Evolutionary conservation across 2,888 invertebrate genomes (phyloP).

Genomic region (Pseudococcus longispinus): DNA sequence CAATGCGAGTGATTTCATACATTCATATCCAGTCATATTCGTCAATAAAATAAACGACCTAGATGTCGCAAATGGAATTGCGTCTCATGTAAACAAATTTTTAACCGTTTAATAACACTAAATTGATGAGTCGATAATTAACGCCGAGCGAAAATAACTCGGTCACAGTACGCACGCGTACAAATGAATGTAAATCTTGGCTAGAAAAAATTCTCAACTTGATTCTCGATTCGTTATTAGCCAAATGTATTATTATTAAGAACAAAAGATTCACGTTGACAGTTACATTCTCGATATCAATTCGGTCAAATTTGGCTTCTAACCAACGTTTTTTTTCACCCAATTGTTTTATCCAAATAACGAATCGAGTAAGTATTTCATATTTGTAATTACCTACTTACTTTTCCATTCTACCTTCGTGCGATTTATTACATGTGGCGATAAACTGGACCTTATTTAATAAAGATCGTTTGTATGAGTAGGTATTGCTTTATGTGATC

Average conservation of each 20-base stretch:
- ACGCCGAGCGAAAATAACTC: neutral
- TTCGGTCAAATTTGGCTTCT: neutral
- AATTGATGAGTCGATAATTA: constrained; percentile 18
- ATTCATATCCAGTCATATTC: neutral
- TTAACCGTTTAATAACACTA: neutral
- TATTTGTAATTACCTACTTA: neutral
- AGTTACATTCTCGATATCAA: neutral
- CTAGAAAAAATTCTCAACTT: neutral
- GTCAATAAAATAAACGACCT: neutral
- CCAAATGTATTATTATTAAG: constrained; percentile 1
- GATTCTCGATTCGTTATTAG: neutral
- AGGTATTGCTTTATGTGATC: too few relatives aligned
- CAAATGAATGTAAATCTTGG: neutral
- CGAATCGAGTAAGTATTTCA: neutral
- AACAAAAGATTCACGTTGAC: neutral
- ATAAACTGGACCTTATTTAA: neutral
- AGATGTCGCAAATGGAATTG: constrained; percentile 8
- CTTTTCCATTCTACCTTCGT: neutral
- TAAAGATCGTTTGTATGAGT: too few relatives aligned
- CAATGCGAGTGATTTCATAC: neutral
- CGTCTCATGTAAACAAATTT: neutral
- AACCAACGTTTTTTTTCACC: neutral
- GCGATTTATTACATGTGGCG: neutral
- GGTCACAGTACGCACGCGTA: neutral
- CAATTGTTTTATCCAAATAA: neutral